Percentiles rank a stretch among this genome's conserved stretches.
Conservation (phyloP, 1,140 invertebrate genomes). For the Oncopeltus fasciatus region DNA sequence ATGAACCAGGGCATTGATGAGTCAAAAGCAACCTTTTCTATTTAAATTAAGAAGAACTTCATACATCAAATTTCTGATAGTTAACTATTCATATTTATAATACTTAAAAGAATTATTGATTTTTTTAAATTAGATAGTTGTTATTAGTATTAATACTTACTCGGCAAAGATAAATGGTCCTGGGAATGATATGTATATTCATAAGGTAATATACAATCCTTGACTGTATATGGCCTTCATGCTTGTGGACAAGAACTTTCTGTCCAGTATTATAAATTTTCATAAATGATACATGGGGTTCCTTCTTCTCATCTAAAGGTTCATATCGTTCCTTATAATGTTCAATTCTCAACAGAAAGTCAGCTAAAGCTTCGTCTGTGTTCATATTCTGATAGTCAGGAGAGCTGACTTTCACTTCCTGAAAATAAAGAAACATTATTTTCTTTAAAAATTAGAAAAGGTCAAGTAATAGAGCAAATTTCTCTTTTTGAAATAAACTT, state of each 20-base stretch:
- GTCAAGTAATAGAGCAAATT: too few relatives aligned
- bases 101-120: too few relatives aligned
- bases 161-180: constrained; percentile 29
- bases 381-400: constrained; percentile 95
- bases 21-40: too few relatives aligned
- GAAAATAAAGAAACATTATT: too few relatives aligned
- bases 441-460: too few relatives aligned
- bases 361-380: constrained; percentile 79
- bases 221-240: constrained; percentile 94
- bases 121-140: too few relatives aligned
- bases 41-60: too few relatives aligned
- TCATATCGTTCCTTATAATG: constrained; percentile 91
- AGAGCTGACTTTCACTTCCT: constrained; percentile 97
- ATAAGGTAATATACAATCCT: constrained; percentile 99
- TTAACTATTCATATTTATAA: too few relatives aligned
- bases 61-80: too few relatives aligned
- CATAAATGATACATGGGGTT: constrained; percentile 75
- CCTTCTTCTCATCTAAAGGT: constrained; percentile 67
- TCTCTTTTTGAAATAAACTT: too few relatives aligned
- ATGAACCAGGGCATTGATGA: too few relatives aligned
- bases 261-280: constrained; percentile 94
- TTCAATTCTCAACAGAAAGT: constrained; percentile 87
- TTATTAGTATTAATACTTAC: constrained; percentile 4
- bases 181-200: constrained; percentile 97
- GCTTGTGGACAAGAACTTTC: constrained; percentile 85